Percentiles rank a stretch among this genome's conserved stretches.
Evolutionary conservation across 2,888 invertebrate species (phyloP).

Genomic region (Oscheius sp.): DNA sequence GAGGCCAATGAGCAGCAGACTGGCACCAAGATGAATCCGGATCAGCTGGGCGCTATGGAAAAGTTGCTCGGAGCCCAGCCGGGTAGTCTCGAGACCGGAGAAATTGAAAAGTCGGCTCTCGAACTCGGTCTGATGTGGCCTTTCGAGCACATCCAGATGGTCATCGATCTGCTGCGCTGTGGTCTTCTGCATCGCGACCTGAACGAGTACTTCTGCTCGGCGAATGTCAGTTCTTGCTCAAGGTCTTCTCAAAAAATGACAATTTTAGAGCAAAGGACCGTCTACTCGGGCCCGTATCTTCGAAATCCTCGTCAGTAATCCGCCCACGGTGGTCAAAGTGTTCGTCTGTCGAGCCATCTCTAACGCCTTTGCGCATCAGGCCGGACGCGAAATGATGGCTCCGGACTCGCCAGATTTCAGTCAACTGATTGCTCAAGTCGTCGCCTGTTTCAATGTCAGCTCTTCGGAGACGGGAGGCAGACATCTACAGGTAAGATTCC

Average conservation of each 20-base stretch:
- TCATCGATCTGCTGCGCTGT: conserved; percentile 87
- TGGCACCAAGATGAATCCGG: conserved; percentile 41
- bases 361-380: conserved; percentile 83
- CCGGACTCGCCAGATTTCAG: conserved; percentile 46
- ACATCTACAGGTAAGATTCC: conserved; percentile 48
- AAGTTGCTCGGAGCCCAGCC: conserved; percentile 38
- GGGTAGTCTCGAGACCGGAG: conserved; percentile 31
- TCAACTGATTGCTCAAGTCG: conserved; percentile 44
- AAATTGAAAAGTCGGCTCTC: conserved; percentile 40
- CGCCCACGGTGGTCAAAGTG: conserved; percentile 81
- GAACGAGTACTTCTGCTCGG: conserved; percentile 76
- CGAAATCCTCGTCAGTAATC: conserved; percentile 75
- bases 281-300: background rate
- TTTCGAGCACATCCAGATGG: conserved; percentile 86
- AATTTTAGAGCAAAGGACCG: background rate
- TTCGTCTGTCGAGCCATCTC: conserved; percentile 84
- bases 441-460: conserved; percentile 40
- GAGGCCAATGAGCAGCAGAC: conserved; percentile 58
- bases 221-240: conserved; percentile 19
- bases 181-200: conserved; percentile 83
- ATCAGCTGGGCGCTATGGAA: conserved; percentile 45
- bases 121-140: conserved; percentile 78
- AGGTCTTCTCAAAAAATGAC: too few relatives aligned
- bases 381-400: conserved; percentile 54
- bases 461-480: conserved; percentile 36